Evolutionary conservation across 1,140 invertebrate genomes (phyloP).

Genomic region (Pachypsylla venusta): DNA sequence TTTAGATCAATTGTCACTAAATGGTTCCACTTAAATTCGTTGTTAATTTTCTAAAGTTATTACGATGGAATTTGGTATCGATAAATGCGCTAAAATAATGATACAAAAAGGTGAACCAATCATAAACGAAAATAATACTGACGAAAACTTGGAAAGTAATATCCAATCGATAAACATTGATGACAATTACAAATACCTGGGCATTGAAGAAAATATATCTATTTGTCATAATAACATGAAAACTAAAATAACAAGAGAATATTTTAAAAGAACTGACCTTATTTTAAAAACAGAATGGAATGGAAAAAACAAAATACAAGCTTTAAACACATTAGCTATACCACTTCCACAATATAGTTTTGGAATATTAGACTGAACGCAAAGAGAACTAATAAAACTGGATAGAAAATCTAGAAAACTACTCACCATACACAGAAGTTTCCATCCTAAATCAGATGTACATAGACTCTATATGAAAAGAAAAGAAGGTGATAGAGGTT

Average conservation of each 20-base stretch:
- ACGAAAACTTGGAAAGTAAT: too few species aligned
- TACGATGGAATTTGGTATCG: too few species aligned
- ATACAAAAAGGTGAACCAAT: too few species aligned
- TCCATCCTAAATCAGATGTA: not conserved
- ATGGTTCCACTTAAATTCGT: too few species aligned
- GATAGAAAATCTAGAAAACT: not conserved
- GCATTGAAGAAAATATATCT: not conserved
- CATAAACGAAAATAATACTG: too few species aligned
- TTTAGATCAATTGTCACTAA: too few species aligned
- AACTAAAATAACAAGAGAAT: not conserved
- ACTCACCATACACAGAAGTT: not conserved
- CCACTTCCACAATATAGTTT: conserved; percentile 5
- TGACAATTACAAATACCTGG: not conserved
- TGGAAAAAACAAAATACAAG: not conserved
- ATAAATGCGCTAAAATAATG: too few species aligned
- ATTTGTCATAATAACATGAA: not conserved
- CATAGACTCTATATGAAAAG: not conserved
- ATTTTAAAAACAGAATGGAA: not conserved
- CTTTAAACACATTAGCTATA: not conserved
- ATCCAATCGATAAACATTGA: not conserved
- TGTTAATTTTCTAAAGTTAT: too few species aligned
- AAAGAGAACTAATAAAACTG: not conserved
- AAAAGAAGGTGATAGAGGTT: not conserved
- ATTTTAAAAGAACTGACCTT: not conserved
- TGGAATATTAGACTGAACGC: not conserved